Conservation (phyloP, 2,113 vertebrate species). For the Calyptomena viridis region DNA sequence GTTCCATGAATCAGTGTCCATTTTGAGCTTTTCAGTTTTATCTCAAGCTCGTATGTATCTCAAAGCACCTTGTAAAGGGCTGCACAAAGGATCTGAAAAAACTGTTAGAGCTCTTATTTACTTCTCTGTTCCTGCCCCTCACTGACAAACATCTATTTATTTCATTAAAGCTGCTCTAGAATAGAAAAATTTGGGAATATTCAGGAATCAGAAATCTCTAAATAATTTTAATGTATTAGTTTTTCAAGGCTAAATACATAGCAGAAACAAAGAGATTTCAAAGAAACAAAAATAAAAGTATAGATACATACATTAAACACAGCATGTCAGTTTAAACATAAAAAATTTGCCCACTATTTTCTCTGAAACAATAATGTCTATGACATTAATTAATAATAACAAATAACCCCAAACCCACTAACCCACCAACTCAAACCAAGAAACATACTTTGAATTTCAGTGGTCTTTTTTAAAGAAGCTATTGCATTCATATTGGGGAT, state of each 20-base stretch:
- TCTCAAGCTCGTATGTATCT: not conserved
- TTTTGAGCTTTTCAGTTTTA: not conserved
- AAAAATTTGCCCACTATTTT: not conserved
- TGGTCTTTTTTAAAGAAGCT: conserved; percentile 78
- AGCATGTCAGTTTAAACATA: not conserved
- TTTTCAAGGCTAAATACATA: not conserved
- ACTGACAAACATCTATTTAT: not conserved
- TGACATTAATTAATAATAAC: not conserved
- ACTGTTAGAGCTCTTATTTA: not conserved
- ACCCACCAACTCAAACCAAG: not conserved
- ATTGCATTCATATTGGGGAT: conserved; percentile 77
- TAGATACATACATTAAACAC: not conserved
- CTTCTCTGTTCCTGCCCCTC: not conserved
- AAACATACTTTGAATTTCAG: conserved; percentile 82
- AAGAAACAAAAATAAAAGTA: not conserved
- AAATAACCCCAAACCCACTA: not conserved
- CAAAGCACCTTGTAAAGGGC: not conserved
- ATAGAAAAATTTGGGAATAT: not conserved
- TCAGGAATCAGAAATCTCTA: not conserved
- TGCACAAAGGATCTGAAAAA: not conserved
- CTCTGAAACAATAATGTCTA: not conserved
- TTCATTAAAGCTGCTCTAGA: not conserved
- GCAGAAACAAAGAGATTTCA: not conserved
- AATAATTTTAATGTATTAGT: not conserved
- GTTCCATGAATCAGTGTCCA: not conserved